Evolutionary conservation across 2,113 vertebrate species (phyloP).

Genomic region (Mastomys coucha): DNA sequence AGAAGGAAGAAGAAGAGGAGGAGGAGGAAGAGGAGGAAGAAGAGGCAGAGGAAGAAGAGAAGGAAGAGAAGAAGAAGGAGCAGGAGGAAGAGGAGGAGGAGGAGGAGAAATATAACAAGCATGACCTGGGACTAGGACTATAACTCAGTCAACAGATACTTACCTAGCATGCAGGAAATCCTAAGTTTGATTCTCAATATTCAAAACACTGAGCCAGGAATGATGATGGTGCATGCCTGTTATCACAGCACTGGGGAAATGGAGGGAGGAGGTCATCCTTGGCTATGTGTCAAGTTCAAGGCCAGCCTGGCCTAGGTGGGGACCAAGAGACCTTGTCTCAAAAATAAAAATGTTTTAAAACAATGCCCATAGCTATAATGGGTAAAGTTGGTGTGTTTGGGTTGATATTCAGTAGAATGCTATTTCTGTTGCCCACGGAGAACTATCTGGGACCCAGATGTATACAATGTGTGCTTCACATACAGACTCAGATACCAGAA

Average conservation of each 20-base stretch:
- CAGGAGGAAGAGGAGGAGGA: neutral
- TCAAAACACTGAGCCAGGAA: neutral
- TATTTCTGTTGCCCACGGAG: neutral
- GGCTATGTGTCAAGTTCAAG: neutral
- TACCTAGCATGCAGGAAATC: neutral
- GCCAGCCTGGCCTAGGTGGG: neutral
- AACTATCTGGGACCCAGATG: neutral
- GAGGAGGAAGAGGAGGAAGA: too few species aligned
- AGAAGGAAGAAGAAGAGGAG: too few species aligned
- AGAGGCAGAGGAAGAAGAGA: fast-evolving
- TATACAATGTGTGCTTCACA: neutral
- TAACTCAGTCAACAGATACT: neutral
- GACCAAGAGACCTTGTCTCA: neutral
- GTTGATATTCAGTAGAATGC: neutral
- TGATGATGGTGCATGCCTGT: neutral
- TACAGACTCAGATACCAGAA: neutral
- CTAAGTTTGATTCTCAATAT: neutral
- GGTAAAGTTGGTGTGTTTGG: neutral
- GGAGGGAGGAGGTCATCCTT: neutral
- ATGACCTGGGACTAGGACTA: neutral
- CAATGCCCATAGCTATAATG: neutral
- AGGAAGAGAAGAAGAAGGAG: neutral
- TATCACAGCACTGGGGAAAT: neutral
- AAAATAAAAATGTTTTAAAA: neutral
- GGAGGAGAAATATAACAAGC: neutral